These are phyloP conservation scores for Euura lappo DNA, from an alignment of 1,140 invertebrate genomes.

Conservation along the genomic window DNA sequence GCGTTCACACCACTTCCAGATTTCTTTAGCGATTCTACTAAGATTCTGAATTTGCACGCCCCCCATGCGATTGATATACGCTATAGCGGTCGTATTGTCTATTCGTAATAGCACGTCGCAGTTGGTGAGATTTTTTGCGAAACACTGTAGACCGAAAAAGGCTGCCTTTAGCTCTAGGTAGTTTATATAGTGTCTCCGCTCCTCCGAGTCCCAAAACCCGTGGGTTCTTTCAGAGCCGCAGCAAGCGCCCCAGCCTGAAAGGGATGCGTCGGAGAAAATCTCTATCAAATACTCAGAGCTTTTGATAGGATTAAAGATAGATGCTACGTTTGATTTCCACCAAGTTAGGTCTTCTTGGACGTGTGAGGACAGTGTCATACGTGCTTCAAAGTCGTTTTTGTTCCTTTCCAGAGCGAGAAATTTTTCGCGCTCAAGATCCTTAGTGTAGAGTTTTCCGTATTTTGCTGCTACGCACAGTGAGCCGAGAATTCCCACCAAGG, in stretches of 20 bases:
- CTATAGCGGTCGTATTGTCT: constrained; percentile 22
- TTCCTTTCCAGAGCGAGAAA: no score
- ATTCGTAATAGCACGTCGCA: constrained; percentile 18
- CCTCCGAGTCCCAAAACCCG: constrained; percentile 17
- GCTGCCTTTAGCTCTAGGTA: constrained; percentile 23
- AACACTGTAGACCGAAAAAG: constrained; percentile 18
- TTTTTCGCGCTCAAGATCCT: no score
- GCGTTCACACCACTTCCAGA: no score
- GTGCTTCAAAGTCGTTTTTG: no score
- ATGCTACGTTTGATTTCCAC: no score
- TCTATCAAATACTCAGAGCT: not conserved
- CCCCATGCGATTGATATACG: constrained; percentile 21
- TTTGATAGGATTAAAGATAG: no score
- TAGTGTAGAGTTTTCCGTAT: not conserved
- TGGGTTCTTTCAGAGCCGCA: constrained; percentile 14
- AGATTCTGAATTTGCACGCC: constrained; percentile 22
- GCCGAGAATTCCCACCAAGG: constrained; percentile 16
- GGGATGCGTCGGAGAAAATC: not conserved
- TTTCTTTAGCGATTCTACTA: constrained; percentile 12
- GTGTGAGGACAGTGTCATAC: no score
- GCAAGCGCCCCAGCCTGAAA: constrained; percentile 19
- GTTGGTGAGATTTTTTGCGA: constrained; percentile 12
- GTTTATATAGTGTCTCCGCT: constrained; percentile 14
- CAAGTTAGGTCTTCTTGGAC: no score
- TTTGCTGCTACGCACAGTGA: not conserved